A percentile compares a stretch with the other conserved stretches of the same genome.
Evolutionary conservation across 1,140 invertebrate species (phyloP).

Genomic region (Conus ventricosus): DNA sequence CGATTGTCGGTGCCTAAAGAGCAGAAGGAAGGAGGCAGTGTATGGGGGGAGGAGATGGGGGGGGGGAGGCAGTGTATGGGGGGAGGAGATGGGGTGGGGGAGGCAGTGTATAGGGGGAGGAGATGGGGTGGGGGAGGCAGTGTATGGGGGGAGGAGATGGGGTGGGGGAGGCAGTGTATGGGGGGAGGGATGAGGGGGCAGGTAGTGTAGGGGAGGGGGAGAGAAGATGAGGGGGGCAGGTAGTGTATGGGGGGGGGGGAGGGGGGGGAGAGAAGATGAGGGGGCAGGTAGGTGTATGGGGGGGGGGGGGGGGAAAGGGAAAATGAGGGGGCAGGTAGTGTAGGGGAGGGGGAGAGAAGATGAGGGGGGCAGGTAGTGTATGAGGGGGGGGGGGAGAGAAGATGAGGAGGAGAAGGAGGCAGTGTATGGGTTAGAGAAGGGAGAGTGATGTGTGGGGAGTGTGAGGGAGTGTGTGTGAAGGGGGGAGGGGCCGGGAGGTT

Average conservation of each 20-base stretch:
- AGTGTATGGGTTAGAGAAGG: not conserved
- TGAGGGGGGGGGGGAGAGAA: not conserved
- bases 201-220: too few relatives aligned
- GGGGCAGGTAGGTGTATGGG: slow-evolving; percentile 1
- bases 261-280: slow-evolving; percentile 9
- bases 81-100: too few relatives aligned
- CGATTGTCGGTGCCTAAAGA: too few relatives aligned
- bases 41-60: too few relatives aligned
- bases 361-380: not conserved
- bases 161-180: too few relatives aligned
- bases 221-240: not conserved
- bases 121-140: not conserved
- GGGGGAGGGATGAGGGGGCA: not conserved
- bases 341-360: not conserved
- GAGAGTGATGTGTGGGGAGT: too few relatives aligned
- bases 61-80: too few relatives aligned
- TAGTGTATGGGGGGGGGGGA: not conserved
- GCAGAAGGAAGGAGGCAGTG: too few relatives aligned
- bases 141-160: not conserved
- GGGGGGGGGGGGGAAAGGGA: not conserved
- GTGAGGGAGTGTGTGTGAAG: too few relatives aligned
- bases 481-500: not conserved
- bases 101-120: not conserved
- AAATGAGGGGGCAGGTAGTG: not conserved
- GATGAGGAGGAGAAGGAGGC: not conserved